Percentiles rank a stretch among this genome's conserved stretches.
Evolutionary conservation across 2,113 vertebrate genomes (phyloP).

Genomic region (Oncorhynchus tshawytscha): DNA sequence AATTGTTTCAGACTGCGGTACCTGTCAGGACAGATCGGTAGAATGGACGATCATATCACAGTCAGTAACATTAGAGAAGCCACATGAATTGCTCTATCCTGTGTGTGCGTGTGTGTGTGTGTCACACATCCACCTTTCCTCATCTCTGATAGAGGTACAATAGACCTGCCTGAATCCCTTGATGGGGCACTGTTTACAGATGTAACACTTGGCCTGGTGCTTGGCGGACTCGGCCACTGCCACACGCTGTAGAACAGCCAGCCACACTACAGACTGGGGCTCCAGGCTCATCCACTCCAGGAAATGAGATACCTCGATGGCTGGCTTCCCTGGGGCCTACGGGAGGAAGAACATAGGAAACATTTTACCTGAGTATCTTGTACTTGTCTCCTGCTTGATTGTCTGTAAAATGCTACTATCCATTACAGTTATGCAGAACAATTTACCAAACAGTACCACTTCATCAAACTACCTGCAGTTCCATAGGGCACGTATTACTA

Average conservation of each 20-base stretch:
- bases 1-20: conserved; percentile 98
- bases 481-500: no score
- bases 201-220: conserved; percentile 94
- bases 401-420: no score
- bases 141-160: no score
- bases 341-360: conserved; percentile 28
- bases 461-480: no score
- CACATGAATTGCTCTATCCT: no score
- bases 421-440: no score
- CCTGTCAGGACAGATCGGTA: conserved; percentile 64
- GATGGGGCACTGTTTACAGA: conserved; percentile 95
- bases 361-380: no score
- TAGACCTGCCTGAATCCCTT: conserved; percentile 92
- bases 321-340: conserved; percentile 86
- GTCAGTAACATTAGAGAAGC: no score
- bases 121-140: not conserved
- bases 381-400: no score
- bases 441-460: no score
- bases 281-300: conserved; percentile 96
- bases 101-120: not conserved
- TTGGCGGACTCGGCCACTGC: conserved; percentile 91
- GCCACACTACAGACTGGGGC: conserved; percentile 97
- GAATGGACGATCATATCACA: not conserved
- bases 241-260: conserved; percentile 91
- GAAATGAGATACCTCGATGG: conserved; percentile 90